phyloP scores from a whole-genome alignment of 2,888 invertebrate genomes.

The Ischnura elegans region DNA sequence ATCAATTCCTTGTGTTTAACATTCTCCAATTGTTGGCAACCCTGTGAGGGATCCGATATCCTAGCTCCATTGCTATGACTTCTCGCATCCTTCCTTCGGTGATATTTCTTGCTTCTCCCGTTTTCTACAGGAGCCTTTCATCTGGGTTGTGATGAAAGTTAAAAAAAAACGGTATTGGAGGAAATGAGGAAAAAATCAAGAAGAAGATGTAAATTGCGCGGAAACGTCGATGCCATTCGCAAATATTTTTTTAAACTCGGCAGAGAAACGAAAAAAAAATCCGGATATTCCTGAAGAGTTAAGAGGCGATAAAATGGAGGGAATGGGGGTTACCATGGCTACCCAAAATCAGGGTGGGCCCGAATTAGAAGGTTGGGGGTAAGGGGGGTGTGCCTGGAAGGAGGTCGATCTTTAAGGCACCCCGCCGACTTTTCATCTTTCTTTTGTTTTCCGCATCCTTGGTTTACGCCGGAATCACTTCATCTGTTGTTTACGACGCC shows the following conservation, averaged over 20 bases:
- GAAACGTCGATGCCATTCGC: slow-evolving; percentile 4
- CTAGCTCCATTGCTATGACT: too few relatives aligned
- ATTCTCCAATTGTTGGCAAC: too few relatives aligned
- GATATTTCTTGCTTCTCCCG: not conserved
- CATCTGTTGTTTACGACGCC: not conserved
- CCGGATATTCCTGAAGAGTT: slow-evolving; percentile 1
- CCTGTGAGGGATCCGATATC: too few relatives aligned
- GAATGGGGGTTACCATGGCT: too few relatives aligned
- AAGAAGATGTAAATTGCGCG: not conserved
- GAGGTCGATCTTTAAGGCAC: not conserved
- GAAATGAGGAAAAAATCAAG: not conserved
- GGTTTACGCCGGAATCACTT: not conserved
- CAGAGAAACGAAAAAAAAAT: not conserved
- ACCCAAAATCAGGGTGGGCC: too few relatives aligned
- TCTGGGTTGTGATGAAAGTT: too few relatives aligned
- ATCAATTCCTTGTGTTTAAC: too few relatives aligned
- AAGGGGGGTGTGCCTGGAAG: not conserved
- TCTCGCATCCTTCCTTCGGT: not conserved
- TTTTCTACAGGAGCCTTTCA: not conserved
- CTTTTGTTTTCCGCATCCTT: not conserved
- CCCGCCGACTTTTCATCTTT: not conserved
- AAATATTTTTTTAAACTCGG: not conserved
- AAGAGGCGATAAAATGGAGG: too few relatives aligned
- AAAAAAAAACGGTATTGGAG: too few relatives aligned
- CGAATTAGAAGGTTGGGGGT: not conserved